Conservation (phyloP, 2,113 vertebrate genomes). For the Triplophysa siluroides region DNA sequence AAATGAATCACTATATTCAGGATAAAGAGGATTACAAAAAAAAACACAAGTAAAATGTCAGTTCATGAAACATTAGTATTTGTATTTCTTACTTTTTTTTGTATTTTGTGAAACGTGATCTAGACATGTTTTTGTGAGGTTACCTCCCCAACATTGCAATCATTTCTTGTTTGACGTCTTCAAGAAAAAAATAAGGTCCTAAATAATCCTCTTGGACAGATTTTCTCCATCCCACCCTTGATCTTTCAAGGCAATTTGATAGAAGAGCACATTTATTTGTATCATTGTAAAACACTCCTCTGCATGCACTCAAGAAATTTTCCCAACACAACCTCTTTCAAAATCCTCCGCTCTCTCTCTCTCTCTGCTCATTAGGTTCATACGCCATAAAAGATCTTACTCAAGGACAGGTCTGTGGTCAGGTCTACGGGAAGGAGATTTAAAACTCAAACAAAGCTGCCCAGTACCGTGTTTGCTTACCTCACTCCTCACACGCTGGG, state of each 20-base stretch:
- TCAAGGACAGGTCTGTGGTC: constrained; percentile 28
- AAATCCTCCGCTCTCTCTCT: background rate
- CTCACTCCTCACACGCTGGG: constrained; percentile 6
- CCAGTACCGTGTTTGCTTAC: constrained; percentile 6
- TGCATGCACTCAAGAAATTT: background rate
- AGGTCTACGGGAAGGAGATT: constrained; percentile 25
- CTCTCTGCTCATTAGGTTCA: constrained; percentile 15
- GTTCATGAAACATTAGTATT: too few relatives aligned
- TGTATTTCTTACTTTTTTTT: too few relatives aligned
- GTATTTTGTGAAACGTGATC: background rate
- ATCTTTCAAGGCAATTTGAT: background rate
- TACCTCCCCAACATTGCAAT: too few relatives aligned
- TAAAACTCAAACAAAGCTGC: constrained; percentile 29
- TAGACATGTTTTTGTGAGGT: too few relatives aligned
- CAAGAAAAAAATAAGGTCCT: too few relatives aligned
- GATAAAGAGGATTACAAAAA: too few relatives aligned
- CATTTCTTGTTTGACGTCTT: too few relatives aligned
- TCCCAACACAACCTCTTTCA: background rate
- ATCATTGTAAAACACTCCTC: background rate
- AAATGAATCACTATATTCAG: too few relatives aligned
- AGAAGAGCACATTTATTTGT: background rate
- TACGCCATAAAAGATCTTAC: constrained; percentile 9
- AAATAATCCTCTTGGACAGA: background rate
- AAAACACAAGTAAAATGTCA: too few relatives aligned
- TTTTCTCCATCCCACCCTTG: background rate